Base-by-base conservation (phyloP, 2,888 invertebrate genomes). In the Gortyna flavago region DNA sequence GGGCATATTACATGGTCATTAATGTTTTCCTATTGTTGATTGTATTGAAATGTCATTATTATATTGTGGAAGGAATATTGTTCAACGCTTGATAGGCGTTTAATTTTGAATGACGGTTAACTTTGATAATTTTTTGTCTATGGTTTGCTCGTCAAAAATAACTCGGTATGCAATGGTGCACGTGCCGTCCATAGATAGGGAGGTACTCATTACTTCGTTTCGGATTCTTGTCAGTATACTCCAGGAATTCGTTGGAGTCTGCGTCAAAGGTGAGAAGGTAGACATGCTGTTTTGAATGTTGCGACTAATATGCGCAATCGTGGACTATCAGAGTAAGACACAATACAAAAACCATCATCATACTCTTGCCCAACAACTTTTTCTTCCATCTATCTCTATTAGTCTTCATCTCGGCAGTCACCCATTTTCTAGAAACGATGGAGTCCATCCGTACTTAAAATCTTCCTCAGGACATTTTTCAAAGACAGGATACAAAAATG, bases 1-100 rank as follows among this genome's bases (percentile, higher is more conserved):
- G 85, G 81, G 61, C 80, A 91, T 90, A 93, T 94, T 93, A 92
- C 89, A 91, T 87, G 91, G 91, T 91, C 87, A 92, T 93, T 93
- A 90, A 85, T 86, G 89, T 78, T 82, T 82, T 81, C 71, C 88
- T 89, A 88, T 91, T 90, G 89, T 90, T 87, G 86, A 88, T 88
- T 84, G 80, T 88, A 86, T 89, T 85, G 85, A 77, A 79, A 72
- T 72, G 62, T 80, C 79, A 85, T 88, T 82, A 83, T 84, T 80
- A 59, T 65, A 70, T 73, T 78, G 71, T 79, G 0, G 0, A 66
- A 69, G 18, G 77, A 79, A 75, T 79, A 79, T 85, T 86, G 79
- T 69, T 73, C 69, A 73, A 71, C 61, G 71, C 35, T 51, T 79
- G 67, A 87, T 83, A 78, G 75, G 78, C 85, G 78, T 84, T 84